These are phyloP conservation scores for Himalopsyche phryganea DNA, from an alignment of 1,140 invertebrate species.

Conservation along the genomic window DNA sequence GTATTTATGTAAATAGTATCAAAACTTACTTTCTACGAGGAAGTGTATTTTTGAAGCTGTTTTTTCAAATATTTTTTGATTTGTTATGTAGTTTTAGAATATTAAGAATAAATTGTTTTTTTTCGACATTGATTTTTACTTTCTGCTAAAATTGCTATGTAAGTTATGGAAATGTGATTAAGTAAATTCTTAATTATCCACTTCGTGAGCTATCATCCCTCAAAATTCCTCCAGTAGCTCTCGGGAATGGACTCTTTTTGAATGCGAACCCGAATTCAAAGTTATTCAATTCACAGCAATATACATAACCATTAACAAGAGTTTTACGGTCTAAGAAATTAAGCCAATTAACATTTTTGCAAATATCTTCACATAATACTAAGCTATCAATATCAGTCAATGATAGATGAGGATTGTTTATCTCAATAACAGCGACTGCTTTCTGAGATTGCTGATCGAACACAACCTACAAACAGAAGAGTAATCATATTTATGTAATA, in stretches of 20 bases:
- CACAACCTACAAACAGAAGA: conserved; percentile 37
- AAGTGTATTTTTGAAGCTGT: not conserved
- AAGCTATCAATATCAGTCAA: conserved; percentile 29
- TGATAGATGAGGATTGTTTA: conserved; percentile 40
- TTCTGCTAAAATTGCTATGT: not conserved
- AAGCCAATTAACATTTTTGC: conserved; percentile 36
- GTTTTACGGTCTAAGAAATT: conserved; percentile 35
- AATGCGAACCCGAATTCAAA: conserved; percentile 37
- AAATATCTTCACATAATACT: conserved; percentile 39
- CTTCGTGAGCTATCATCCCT: conserved; percentile 19
- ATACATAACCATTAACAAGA: conserved; percentile 39
- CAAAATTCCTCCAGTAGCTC: conserved; percentile 25
- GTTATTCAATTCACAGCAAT: conserved; percentile 39
- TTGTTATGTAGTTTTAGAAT: conserved; percentile 31
- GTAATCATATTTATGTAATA: too few relatives aligned
- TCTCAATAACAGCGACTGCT: conserved; percentile 40
- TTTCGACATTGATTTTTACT: conserved; percentile 8
- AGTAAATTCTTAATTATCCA: conserved; percentile 1
- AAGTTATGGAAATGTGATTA: not conserved
- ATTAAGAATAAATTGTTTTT: conserved; percentile 24
- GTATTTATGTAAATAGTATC: too few relatives aligned
- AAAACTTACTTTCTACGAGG: too few relatives aligned
- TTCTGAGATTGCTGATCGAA: conserved; percentile 33
- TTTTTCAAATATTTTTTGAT: conserved; percentile 2
- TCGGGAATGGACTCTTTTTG: conserved; percentile 32